phyloP scores from a whole-genome alignment of 2,113 vertebrate genomes.

The Nibea coibor region DNA sequence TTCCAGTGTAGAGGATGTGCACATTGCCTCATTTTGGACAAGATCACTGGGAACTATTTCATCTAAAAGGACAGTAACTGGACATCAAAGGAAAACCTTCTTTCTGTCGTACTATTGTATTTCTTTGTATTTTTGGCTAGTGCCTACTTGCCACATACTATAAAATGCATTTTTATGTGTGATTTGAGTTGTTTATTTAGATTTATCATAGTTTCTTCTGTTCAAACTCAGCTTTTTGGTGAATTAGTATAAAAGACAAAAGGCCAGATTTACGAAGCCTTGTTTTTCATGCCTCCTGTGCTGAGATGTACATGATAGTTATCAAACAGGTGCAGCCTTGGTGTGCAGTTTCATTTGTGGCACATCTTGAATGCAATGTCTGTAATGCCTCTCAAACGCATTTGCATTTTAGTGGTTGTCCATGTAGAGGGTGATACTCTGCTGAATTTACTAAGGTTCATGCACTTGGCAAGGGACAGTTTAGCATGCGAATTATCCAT shows the following conservation, averaged over 20 bases:
- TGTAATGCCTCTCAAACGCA: slow-evolving; percentile 1
- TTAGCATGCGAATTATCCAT: not conserved
- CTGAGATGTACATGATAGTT: slow-evolving; percentile 5
- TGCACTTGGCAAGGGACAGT: not conserved
- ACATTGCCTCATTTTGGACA: slow-evolving; percentile 44
- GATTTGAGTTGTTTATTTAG: slow-evolving; percentile 12
- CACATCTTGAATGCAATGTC: slow-evolving; percentile 7
- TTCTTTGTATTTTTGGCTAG: slow-evolving; percentile 19
- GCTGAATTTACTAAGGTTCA: slow-evolving; percentile 2
- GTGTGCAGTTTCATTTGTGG: not conserved
- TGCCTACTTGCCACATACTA: slow-evolving; percentile 1
- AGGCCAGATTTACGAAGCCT: not conserved
- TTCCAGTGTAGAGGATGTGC: slow-evolving; percentile 54
- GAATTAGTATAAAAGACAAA: slow-evolving; percentile 5
- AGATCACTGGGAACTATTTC: slow-evolving; percentile 47
- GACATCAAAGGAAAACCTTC: slow-evolving; percentile 68
- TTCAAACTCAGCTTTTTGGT: not conserved
- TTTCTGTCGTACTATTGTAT: slow-evolving; percentile 45
- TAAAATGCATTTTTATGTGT: not conserved
- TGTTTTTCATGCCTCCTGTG: not conserved
- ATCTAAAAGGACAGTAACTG: slow-evolving; percentile 52
- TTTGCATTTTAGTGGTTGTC: slow-evolving; percentile 3
- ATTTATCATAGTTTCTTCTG: not conserved
- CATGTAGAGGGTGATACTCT: not conserved
- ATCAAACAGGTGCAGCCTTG: not conserved